Conservation (phyloP, 2,888 invertebrate genomes). For the Conchocele bisecta region DNA sequence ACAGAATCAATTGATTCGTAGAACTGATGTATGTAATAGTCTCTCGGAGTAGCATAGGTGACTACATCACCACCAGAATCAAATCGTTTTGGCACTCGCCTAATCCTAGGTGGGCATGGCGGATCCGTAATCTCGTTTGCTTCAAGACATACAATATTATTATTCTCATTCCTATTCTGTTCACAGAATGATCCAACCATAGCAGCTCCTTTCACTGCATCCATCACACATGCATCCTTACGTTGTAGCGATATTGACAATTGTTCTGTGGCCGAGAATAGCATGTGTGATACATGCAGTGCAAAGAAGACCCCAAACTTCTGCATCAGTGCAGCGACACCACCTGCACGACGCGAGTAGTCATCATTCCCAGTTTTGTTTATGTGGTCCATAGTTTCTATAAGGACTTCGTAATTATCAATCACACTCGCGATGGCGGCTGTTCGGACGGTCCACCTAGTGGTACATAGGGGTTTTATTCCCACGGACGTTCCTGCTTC, state of each 20-base stretch:
- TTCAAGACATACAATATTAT: background rate
- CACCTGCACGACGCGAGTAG: conserved; percentile 35
- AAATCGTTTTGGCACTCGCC: conserved; percentile 5
- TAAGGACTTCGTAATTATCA: conserved; percentile 32
- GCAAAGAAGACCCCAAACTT: conserved; percentile 44
- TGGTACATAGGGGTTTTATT: conserved; percentile 38
- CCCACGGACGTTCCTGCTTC: background rate
- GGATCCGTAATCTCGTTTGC: conserved; percentile 12
- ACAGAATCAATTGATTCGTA: conserved; percentile 25
- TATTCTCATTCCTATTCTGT: conserved; percentile 22
- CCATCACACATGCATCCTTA: conserved; percentile 27
- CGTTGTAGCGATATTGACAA: conserved; percentile 35
- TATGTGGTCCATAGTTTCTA: conserved; percentile 35
- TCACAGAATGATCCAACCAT: conserved; percentile 10
- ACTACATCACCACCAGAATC: conserved; percentile 20
- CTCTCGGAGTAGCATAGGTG: conserved; percentile 7
- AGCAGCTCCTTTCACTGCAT: conserved; percentile 9
- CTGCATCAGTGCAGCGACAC: conserved; percentile 25
- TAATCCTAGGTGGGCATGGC: conserved; percentile 17
- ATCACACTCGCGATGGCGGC: conserved; percentile 23
- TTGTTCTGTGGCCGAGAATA: conserved; percentile 42
- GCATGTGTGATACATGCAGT: conserved; percentile 29
- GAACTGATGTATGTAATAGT: conserved; percentile 23
- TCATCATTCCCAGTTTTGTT: conserved; percentile 27
- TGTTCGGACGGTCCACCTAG: conserved; percentile 45